Evolutionary conservation across 2,888 invertebrate species (phyloP), one percentile per base, ranked within the genome.

Genomic region (Baccha elongata): DNA sequence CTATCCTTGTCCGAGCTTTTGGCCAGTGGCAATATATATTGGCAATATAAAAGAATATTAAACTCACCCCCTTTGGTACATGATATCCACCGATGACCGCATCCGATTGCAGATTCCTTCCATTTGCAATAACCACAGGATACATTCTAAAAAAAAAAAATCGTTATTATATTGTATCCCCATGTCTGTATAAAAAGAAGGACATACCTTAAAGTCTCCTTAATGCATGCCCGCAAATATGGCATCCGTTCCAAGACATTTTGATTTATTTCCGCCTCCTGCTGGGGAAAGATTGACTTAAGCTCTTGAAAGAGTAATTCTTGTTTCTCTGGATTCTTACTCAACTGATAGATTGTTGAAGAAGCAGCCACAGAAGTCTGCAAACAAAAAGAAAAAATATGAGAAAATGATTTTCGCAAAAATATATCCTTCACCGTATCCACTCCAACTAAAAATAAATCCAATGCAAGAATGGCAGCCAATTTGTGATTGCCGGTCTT

Each of bases 61-160:
- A 60, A 90, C 92, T 92, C 92, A 96, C 96, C 90, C 96, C 96
- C 91, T 95, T 95, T 11, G 96, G 96, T 83, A 97, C 93, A 88
- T 93, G 92, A 88, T 95, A 96, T 80, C 96, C 96, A 74, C 94
- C 93, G 87, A 96, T 93, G 10, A 95, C 92, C 2, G 95, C 92
- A 89, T 96, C 95, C 7, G 94, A 93, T 89, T 95, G 94, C 62
- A 95, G 92, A 87, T 94, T 94, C 85, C 96, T 92, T 4, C 95
- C 95, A 86, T 96, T 95, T 40, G 96, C 96, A 87, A 95, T 93
- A 84, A 95, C 95, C 13, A 96, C 95, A 7, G 96, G 96, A 89
- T 94, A 95, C 90, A 96, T 94, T 88, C 96, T 95, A 88, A 62
- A 91, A 87, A 35, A 52, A 19, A n/a, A 13, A 19, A 8, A 32